Percentiles rank a stretch among this genome's conserved stretches.
These are phyloP conservation scores for Pseudoatta argentina DNA, from an alignment of 1,140 invertebrate genomes.

Conservation along the genomic window DNA sequence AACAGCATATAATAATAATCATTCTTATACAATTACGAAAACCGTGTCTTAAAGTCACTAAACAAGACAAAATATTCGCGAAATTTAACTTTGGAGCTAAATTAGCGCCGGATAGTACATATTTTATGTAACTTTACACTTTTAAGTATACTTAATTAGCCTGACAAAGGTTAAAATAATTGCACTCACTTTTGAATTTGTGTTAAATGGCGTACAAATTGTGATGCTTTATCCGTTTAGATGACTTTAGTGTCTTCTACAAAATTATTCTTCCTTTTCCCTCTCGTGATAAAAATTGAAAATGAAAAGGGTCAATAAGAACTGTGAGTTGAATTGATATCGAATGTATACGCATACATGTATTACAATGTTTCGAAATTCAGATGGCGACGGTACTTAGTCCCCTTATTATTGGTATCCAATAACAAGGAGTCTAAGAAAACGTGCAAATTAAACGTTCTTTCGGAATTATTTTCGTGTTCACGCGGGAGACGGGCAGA, in stretches of 20 bases:
- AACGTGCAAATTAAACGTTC: conserved; percentile 53
- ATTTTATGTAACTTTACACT: no score
- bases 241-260: no score
- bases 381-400: not conserved
- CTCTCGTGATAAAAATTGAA: not conserved
- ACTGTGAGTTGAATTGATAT: not conserved
- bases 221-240: no score
- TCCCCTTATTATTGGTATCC: not conserved
- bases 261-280: not conserved
- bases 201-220: no score
- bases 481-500: conserved; percentile 47
- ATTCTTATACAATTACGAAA: conserved; percentile 1
- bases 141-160: no score
- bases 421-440: not conserved
- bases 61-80: no score
- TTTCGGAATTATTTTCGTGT: conserved; percentile 68
- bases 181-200: no score
- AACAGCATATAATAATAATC: not conserved
- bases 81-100: no score
- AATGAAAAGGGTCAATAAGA: not conserved
- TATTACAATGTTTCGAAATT: not conserved
- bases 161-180: no score
- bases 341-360: not conserved
- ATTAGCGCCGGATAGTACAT: no score
- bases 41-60: not conserved